Conservation (phyloP, 2,888 invertebrate genomes). For the Parnassius mnemosyne region DNA sequence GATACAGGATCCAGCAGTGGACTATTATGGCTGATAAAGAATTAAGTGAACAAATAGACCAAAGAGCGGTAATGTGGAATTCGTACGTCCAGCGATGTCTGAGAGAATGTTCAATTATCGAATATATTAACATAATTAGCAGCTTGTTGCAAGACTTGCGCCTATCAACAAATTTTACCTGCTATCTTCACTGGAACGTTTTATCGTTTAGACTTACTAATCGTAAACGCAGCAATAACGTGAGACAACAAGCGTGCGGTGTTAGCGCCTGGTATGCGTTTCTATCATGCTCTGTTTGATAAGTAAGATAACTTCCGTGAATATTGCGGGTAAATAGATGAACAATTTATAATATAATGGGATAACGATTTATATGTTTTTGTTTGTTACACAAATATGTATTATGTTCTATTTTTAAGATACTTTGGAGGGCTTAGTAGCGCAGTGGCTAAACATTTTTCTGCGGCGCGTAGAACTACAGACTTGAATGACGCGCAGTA, state of each 20-base stretch:
- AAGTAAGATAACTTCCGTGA: slow-evolving; percentile 45
- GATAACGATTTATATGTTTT: slow-evolving; percentile 8
- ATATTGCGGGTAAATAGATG: slow-evolving; percentile 29
- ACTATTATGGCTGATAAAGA: too few species aligned
- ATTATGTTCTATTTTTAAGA: too few species aligned
- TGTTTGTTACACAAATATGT: not conserved
- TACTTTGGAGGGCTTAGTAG: too few species aligned
- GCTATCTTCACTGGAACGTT: slow-evolving; percentile 9
- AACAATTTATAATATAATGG: slow-evolving; percentile 19
- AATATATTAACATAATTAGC: too few species aligned
- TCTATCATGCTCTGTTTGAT: slow-evolving; percentile 53
- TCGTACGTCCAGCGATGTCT: not conserved
- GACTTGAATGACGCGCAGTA: too few species aligned
- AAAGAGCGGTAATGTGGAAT: not conserved
- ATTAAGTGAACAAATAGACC: too few species aligned
- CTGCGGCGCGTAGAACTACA: too few species aligned
- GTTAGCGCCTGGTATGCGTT: slow-evolving; percentile 47
- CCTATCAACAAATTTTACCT: not conserved
- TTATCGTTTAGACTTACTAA: slow-evolving; percentile 7
- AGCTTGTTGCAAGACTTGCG: not conserved
- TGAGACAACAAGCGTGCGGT: slow-evolving; percentile 29
- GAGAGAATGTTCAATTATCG: not conserved
- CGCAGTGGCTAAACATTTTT: too few species aligned
- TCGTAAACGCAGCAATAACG: slow-evolving; percentile 26
- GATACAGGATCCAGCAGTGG: too few species aligned